A percentile compares a stretch with the other conserved stretches of the same genome.
Evolutionary conservation across 2,797 vertebrate species (phyloP).

Genomic region (Martes flavigula): DNA sequence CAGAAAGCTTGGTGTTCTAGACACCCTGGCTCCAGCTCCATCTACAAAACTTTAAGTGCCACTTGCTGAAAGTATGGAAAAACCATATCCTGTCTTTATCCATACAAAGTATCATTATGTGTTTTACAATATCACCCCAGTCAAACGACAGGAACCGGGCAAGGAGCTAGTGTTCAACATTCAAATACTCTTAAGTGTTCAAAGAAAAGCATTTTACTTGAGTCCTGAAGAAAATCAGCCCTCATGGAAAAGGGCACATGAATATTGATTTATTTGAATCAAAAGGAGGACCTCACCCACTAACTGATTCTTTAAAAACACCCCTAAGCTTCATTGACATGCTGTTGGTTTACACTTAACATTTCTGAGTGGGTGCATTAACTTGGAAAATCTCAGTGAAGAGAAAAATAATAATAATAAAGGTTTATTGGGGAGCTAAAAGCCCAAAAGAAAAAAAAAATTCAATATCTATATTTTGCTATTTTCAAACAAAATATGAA

Average conservation of each 20-base stretch:
- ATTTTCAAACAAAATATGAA: slow-evolving; percentile 47
- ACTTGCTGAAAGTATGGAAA: slow-evolving; percentile 92
- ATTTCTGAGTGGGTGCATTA: neutral
- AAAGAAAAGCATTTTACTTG: neutral
- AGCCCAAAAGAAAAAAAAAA: neutral
- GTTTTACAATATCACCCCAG: slow-evolving; percentile 47
- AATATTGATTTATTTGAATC: neutral
- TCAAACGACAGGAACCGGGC: slow-evolving; percentile 3
- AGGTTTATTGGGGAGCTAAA: neutral
- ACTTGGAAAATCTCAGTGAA: neutral
- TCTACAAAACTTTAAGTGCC: slow-evolving; percentile 90
- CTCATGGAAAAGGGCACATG: neutral
- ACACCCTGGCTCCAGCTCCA: slow-evolving; percentile 91
- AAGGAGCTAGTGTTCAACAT: neutral
- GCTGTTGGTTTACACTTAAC: neutral
- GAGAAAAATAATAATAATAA: neutral
- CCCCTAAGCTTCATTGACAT: neutral
- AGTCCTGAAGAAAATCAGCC: neutral
- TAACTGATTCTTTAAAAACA: neutral
- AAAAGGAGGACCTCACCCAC: neutral
- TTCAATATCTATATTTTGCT: neutral
- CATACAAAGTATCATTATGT: slow-evolving; percentile 76
- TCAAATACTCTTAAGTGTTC: neutral
- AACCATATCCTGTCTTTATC: slow-evolving; percentile 92
- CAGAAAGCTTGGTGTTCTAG: slow-evolving; percentile 86